Percentiles rank a stretch among this genome's conserved stretches.
phyloP scores from a whole-genome alignment of 2,113 vertebrate genomes.

The Sylvietta virens region DNA sequence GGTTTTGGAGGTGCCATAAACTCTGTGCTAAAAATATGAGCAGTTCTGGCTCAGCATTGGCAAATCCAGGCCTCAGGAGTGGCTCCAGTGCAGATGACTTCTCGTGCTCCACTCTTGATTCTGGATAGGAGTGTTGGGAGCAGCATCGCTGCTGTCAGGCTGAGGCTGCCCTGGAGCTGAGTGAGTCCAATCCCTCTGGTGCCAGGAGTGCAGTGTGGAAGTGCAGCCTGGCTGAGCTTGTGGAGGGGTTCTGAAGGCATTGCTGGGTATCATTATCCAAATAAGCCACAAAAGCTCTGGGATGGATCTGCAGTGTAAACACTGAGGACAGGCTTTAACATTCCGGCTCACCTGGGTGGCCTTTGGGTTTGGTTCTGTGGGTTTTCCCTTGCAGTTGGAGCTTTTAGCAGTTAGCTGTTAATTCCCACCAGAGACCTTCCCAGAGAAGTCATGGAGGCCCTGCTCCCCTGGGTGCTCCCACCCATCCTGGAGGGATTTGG shows the following conservation, averaged over 20 bases:
- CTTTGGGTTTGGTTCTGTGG: background rate
- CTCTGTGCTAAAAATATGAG: background rate
- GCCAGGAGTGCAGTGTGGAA: background rate
- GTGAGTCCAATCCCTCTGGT: background rate
- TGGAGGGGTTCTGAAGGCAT: fast-evolving
- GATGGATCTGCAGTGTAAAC: background rate
- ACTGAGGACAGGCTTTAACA: background rate
- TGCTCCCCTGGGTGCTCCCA: background rate
- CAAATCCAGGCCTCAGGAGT: background rate
- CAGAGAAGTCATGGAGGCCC: background rate
- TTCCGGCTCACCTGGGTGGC: background rate
- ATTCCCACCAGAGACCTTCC: background rate
- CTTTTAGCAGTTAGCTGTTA: background rate
- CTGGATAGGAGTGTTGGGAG: background rate
- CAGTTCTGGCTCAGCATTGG: background rate
- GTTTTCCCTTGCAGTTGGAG: background rate
- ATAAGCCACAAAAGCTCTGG: background rate
- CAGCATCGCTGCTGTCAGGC: background rate
- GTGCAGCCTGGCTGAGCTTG: fast-evolving
- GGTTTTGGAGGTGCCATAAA: background rate
- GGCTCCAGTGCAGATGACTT: fast-evolving
- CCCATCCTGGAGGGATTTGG: background rate
- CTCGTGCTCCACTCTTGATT: background rate
- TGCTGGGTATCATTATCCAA: background rate
- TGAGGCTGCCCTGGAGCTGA: background rate